Percentiles rank a stretch among this genome's conserved stretches.
Evolutionary conservation across 2,113 vertebrate genomes (phyloP).

Genomic region (Pelobates fuscus): DNA sequence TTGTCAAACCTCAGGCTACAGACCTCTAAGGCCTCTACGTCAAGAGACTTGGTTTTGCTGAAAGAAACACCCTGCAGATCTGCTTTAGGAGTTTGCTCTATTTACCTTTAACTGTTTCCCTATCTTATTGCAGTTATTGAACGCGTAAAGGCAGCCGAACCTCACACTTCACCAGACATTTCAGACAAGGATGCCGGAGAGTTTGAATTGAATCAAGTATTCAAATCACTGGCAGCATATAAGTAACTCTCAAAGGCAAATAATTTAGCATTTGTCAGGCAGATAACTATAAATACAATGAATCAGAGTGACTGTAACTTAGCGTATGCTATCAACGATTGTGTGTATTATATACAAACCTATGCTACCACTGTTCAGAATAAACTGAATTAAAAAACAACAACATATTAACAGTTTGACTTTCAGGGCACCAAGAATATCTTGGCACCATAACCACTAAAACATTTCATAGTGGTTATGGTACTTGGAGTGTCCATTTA

Average conservation of each 20-base stretch:
- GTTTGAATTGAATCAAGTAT: background rate
- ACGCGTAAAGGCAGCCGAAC: background rate
- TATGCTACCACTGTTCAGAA: no score
- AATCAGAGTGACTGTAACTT: no score
- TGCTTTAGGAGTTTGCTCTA: background rate
- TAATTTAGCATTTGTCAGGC: background rate
- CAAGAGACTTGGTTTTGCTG: background rate
- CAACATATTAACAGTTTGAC: no score
- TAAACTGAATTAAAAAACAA: no score
- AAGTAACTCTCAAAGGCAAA: background rate
- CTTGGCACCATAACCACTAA: no score
- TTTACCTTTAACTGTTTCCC: background rate
- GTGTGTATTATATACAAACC: no score
- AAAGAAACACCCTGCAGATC: background rate
- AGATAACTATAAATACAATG: background rate
- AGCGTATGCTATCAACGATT: no score
- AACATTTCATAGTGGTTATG: no score
- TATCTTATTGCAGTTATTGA: background rate
- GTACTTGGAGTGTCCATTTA: no score
- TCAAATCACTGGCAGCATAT: background rate
- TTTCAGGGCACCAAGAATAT: no score
- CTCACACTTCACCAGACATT: background rate
- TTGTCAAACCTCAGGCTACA: background rate
- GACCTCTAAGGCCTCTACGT: background rate
- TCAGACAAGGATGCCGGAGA: background rate